Conservation (phyloP, 2,113 vertebrate genomes). For the Spilogale gracilis region DNA sequence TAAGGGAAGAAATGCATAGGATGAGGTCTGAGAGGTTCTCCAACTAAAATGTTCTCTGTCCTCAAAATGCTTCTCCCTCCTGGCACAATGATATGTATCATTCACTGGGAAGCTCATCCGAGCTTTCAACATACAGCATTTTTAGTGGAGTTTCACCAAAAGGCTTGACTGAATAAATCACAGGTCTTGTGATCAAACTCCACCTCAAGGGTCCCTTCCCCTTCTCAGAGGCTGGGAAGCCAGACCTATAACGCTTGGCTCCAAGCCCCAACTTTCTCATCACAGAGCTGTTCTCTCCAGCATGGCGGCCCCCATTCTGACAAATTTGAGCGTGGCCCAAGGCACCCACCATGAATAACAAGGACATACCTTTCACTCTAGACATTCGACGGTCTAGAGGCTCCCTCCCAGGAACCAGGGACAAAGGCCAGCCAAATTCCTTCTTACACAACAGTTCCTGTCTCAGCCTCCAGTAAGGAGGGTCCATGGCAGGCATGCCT, state of each 20-base stretch:
- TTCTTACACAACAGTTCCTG: background rate
- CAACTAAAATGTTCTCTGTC: background rate
- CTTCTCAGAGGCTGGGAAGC: background rate
- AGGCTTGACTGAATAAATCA: background rate
- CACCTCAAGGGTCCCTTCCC: background rate
- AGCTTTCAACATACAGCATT: background rate
- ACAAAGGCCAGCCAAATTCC: background rate
- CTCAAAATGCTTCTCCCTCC: background rate
- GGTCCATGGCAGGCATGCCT: background rate
- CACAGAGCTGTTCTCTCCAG: background rate
- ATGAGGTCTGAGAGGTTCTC: background rate
- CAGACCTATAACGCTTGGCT: background rate
- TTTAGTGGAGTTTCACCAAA: background rate
- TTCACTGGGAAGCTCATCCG: background rate
- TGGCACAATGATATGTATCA: background rate
- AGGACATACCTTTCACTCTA: background rate
- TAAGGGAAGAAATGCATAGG: background rate
- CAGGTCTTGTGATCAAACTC: background rate
- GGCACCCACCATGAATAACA: background rate
- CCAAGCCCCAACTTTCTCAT: background rate
- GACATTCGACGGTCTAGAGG: background rate
- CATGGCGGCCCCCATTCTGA: background rate
- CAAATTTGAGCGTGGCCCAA: background rate
- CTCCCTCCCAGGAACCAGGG: background rate
- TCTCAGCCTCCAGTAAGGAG: background rate